Base-by-base conservation (phyloP, 1,140 invertebrate species). In the Mactra quadrangularis region DNA sequence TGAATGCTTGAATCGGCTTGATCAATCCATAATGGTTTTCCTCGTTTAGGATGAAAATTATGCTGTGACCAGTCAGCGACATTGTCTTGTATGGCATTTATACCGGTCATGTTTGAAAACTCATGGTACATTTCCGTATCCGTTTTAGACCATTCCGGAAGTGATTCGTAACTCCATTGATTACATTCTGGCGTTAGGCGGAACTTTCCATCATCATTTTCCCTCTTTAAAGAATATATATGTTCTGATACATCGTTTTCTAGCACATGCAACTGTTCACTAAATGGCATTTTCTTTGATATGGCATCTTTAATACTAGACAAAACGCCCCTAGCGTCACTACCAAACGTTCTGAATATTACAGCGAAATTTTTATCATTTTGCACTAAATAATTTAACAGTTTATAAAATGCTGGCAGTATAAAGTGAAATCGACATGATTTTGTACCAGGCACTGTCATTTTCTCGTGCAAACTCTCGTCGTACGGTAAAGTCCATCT, bases 1-100 rank as follows among this genome's bases (percentile, higher is more conserved):
- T 82, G 79, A 6, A 41, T 64, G n/a, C 7, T 35, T 22, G 27
- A 15, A 55, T 82, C 79, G 0, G 57, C 35, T 1, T 38, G 29
- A 33, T 82, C 70, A 33, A 82, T 64, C 79, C 70, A 82, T 3
- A 82, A 13, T 0, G 79, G 79, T 38, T 82, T 82, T 7, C 79
- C 79, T 33, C 38, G 25, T 0, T 19, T 25, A 4, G 79, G 55
- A n/a, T 82, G 38, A 66, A 74, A 82, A 38, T 55, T 53, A 25
- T 75, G 45, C 1, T 53, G 31, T 31, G 31, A 52, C 79, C 79
- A 82, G 27, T 72, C 33, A 17, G 47, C 15, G 17, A 35, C 25
- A 52, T 82, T 57, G 38, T 82, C 79, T 25, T 47, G 22, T 31
- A 82, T 66, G 15, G 70, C 79, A 25, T 25, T 22, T 41, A 82